These are phyloP conservation scores for Anoncus sp. DNA, from an alignment of 2,888 invertebrate species.

Conservation along the genomic window DNA sequence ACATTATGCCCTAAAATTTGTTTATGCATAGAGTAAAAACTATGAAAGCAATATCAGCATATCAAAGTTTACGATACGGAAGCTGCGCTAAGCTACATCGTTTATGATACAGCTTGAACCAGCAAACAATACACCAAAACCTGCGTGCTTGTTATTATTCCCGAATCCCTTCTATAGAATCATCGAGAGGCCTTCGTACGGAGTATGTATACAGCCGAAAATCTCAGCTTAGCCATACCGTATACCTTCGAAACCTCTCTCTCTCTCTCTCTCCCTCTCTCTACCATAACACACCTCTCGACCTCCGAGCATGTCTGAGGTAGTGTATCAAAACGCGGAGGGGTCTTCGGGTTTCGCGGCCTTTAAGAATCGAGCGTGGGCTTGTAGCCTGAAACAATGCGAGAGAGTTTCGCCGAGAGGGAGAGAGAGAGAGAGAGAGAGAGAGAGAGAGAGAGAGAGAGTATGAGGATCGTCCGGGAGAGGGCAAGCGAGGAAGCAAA, in stretches of 20 bases:
- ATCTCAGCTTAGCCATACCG: constrained; percentile 42
- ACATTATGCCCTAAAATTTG: neutral
- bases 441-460: no score
- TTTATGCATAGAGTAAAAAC: neutral
- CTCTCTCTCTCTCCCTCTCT: no score
- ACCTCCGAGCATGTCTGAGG: constrained; percentile 28
- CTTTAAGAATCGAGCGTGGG: constrained; percentile 52
- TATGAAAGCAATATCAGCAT: neutral
- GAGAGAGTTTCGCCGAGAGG: constrained; percentile 3
- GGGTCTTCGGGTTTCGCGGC: neutral
- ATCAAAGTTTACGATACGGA: neutral
- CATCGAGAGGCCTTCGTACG: constrained; percentile 1
- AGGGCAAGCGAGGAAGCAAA: constrained; percentile 17
- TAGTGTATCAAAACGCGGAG: constrained; percentile 44
- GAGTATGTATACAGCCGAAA: constrained; percentile 27
- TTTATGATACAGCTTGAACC: constrained; percentile 12
- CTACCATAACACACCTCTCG: constrained; percentile 13
- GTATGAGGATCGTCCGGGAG: constrained; percentile 31
- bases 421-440: no score
- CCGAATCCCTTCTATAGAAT: constrained; percentile 24
- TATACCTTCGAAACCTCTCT: constrained; percentile 19
- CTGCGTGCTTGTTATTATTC: constrained; percentile 36
- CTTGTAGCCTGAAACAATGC: constrained; percentile 53
- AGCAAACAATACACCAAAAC: constrained; percentile 21
- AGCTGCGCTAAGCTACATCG: neutral